These are phyloP conservation scores for Pseudorhombus dupliciocellatus DNA, from an alignment of 2,113 vertebrate genomes.

Conservation along the genomic window DNA sequence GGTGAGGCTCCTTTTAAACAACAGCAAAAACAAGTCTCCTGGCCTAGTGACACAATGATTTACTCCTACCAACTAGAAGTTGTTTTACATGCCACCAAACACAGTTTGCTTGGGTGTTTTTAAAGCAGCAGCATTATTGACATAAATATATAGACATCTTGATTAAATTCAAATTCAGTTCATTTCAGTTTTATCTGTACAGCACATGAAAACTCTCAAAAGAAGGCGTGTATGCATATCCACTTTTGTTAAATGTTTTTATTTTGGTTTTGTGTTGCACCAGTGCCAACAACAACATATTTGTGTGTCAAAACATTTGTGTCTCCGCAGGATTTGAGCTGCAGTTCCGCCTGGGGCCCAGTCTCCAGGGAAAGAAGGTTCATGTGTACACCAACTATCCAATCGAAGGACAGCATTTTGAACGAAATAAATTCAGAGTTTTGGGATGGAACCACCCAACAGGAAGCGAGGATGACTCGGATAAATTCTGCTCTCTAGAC, in stretches of 20 bases:
- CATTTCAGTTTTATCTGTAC: too few species aligned
- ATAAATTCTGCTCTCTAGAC: conserved; percentile 74
- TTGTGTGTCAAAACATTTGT: neutral
- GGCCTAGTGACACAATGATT: too few species aligned
- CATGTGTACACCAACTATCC: conserved; percentile 74
- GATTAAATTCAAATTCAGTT: too few species aligned
- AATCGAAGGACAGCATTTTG: conserved; percentile 39
- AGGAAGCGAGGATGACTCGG: conserved; percentile 74
- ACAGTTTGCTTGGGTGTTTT: too few species aligned
- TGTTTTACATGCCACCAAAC: too few species aligned
- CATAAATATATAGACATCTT: too few species aligned
- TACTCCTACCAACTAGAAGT: too few species aligned
- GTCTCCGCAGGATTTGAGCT: conserved; percentile 70
- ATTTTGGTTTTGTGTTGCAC: neutral
- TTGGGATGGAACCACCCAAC: conserved; percentile 67
- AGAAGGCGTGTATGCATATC: neutral
- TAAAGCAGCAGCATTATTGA: too few species aligned
- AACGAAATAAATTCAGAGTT: conserved; percentile 46
- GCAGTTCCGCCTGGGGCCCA: conserved; percentile 73
- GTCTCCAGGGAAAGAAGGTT: conserved; percentile 69
- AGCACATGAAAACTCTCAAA: neutral
- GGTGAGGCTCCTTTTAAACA: conserved; percentile 37
- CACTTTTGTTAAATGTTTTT: neutral
- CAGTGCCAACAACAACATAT: too few species aligned
- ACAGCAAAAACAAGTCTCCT: too few species aligned